Base-by-base conservation (phyloP, 1,140 invertebrate species). In the Monochamus saltuarius region DNA sequence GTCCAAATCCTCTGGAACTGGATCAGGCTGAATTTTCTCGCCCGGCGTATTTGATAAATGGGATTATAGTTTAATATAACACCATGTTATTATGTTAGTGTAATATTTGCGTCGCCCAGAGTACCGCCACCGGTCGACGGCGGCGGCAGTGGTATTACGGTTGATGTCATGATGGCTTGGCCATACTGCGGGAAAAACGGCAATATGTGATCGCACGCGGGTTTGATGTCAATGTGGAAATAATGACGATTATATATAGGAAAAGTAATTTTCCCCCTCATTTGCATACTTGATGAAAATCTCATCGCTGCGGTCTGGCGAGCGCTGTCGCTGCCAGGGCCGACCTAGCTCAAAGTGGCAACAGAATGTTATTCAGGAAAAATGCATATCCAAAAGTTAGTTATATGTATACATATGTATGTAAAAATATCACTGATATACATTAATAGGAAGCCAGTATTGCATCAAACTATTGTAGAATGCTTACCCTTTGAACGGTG, bases 211-310 rank as follows among this genome's bases (percentile, higher is more conserved):
- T 69, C 64, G 69, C 68, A 68, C 66, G 64, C 69, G 66, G 57
- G 57, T 63, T 53, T 60, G 73, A 76, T 75, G 75, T 76, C 76
- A 76, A 77, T 77, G 76, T 62, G 70, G 68, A 77, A 77, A 77
- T 77, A 76, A 77, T 77, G 76, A 77, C 74, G 73, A 77, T 75
- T 75, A 76, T 76, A 29, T 29, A 75, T 77, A 73, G 76, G 73
- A 77, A 77, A 77, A 77, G 76, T 77, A 77, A 77, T 77, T 77
- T 77, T 76, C 74, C 67, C 75, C 72, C 67, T 76, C 74, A 77
- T 77, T 76, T 77, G 75, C 75, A 77, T 77, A 76, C 74, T 77
- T 77, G 74, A 77, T 77, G 75, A 77, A 77, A 77, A 74, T 74
- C 70, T 70, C 73, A 74, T 76, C 68, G 74, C 66, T 42, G 38